Evolutionary conservation across 2,888 invertebrate genomes (phyloP).

Genomic region (Schizotus pectinicornis): DNA sequence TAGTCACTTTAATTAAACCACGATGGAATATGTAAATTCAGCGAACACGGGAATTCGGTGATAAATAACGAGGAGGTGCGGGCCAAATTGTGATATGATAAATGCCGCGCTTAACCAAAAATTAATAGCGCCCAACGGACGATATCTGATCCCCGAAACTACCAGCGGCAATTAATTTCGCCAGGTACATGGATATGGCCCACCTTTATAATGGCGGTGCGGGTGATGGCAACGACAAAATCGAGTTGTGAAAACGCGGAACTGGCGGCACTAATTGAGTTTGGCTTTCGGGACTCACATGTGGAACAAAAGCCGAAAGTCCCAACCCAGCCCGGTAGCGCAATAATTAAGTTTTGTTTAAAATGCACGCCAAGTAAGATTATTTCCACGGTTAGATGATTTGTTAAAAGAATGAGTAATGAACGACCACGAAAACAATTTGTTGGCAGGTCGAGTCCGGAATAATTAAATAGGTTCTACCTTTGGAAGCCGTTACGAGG

Average conservation of each 20-base stretch:
- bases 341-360: constrained; percentile 44
- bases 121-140: constrained; percentile 13
- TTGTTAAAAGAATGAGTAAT: constrained; percentile 52
- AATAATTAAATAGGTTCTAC: constrained; percentile 28
- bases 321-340: constrained; percentile 32
- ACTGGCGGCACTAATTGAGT: constrained; percentile 22
- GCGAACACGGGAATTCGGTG: constrained; percentile 32
- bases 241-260: constrained; percentile 8
- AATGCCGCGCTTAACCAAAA: constrained; percentile 43
- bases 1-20: constrained; percentile 57
- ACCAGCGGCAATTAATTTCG: too few species aligned
- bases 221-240: background rate
- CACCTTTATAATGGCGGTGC: too few species aligned
- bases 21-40: constrained; percentile 54
- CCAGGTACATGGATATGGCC: too few species aligned
- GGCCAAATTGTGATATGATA: constrained; percentile 53
- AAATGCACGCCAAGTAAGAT: constrained; percentile 41
- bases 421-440: constrained; percentile 49
- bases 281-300: constrained; percentile 13
- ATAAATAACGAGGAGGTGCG: constrained; percentile 48
- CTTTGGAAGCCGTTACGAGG: background rate
- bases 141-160: background rate
- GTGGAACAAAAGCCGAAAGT: constrained; percentile 18
- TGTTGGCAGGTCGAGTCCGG: constrained; percentile 32
- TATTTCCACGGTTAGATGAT: constrained; percentile 49